These are phyloP conservation scores for roundworm (Caenorhabditis elegans) DNA, from an alignment of 1,140 invertebrate species.

Conservation along the genomic window DNA sequence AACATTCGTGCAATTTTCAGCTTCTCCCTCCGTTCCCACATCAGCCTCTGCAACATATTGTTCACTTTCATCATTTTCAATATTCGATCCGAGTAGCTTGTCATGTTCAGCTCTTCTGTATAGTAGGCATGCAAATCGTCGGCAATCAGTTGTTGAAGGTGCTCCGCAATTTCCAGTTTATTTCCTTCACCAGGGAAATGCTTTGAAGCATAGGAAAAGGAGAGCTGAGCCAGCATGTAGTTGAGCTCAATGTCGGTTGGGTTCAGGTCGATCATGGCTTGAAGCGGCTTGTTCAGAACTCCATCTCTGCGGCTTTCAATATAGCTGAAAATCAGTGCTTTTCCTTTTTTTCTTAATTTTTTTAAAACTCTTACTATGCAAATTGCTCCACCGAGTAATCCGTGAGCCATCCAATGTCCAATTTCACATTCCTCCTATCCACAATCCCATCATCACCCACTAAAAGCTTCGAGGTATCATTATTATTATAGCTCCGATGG, in stretches of 20 bases:
- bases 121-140: neutral
- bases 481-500: too few relatives aligned
- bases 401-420: neutral
- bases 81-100: neutral
- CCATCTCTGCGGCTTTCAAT: neutral
- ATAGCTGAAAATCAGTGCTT: neutral
- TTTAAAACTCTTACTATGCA: neutral
- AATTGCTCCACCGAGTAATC: neutral
- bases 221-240: neutral
- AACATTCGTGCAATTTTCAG: neutral
- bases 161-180: neutral
- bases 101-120: neutral
- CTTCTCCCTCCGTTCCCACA: neutral
- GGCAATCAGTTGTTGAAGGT: neutral
- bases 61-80: conserved; percentile 1
- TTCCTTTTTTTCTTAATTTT: too few relatives aligned
- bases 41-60: neutral
- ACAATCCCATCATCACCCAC: neutral
- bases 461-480: neutral
- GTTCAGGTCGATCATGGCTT: neutral
- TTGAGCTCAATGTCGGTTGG: neutral
- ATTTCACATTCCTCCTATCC: neutral
- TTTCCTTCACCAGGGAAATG: neutral
- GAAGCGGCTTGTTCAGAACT: neutral
- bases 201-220: neutral